Evolutionary conservation across 1,140 invertebrate genomes (phyloP), one percentile per base, ranked within the genome.

Genomic region (Drosophila rufa): DNA sequence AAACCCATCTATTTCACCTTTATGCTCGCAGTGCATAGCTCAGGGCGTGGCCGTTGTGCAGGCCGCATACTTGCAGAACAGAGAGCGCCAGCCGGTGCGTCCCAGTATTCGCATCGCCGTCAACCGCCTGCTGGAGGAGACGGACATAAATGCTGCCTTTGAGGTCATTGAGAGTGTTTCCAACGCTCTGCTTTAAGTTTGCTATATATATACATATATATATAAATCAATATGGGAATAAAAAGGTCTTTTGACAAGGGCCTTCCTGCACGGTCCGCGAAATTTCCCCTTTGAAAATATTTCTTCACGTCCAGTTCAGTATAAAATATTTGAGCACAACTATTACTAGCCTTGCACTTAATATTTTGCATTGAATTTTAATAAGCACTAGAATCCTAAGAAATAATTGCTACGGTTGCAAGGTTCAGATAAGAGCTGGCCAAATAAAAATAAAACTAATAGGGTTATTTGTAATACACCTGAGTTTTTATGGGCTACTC

Each of bases 71-170:
- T 91, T 96, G 5, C 93, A 95, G 9, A 92, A 95, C 11, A 93
- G 94, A 14, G 96, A 97, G 82, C 91, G 94, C 12, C 93, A 94
- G 11, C 94, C 95, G 45, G 94, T 95, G 7, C 94, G 94, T 73
- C 95, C 96, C 14, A 96, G 95, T 55, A 94, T 96, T 53, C 93
- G 96, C 14, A 87, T 96, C 33, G 93, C 95, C 1, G 94, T 95
- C 3, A 96, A 95, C 79, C 94, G 93, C 40, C 93, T 94, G 43
- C 85, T 96, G n/a, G 94, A 93, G 3, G 91, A 94, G 46, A 90
- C 93, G 2, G 95, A 95, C 60, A 95, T 96, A 47, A 59, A 40
- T 6, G 27, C 53, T 0, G 91, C 89, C 9, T 92, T 80, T 15
- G 73, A 85, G 22, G 59, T 75, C 12, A 92, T 92, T 15, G 82